phyloP scores from a whole-genome alignment of 53 echinoderm and acorn worm genomes.

The Hippasteria phrygiana region DNA sequence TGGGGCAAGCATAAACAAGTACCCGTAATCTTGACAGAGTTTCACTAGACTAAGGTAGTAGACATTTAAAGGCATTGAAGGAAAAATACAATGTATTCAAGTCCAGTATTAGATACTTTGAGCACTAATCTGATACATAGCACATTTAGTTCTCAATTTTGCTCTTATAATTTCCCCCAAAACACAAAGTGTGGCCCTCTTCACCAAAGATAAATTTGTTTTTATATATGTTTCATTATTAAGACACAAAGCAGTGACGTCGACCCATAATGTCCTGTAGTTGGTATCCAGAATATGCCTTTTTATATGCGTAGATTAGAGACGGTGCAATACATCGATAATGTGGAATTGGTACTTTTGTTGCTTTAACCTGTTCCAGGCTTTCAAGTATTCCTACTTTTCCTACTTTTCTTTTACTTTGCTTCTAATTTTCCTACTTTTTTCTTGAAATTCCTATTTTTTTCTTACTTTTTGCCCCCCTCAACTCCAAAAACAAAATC shows the following conservation, averaged over 20 bases:
- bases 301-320: not conserved
- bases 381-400: too few species aligned
- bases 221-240: slow-evolving; percentile 1
- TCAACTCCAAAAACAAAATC: too few species aligned
- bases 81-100: not conserved
- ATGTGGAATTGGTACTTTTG: not conserved
- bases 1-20: slow-evolving; percentile 25
- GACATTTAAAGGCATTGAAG: not conserved
- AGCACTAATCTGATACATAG: not conserved
- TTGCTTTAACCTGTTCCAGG: too few species aligned
- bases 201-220: not conserved
- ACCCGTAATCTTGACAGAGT: not conserved
- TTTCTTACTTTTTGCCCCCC: too few species aligned
- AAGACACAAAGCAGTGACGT: not conserved
- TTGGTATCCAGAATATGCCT: not conserved
- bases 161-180: not conserved
- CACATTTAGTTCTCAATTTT: not conserved
- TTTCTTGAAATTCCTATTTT: too few species aligned
- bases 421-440: too few species aligned
- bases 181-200: slow-evolving; percentile 1
- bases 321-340: not conserved
- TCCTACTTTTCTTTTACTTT: too few species aligned
- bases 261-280: not conserved
- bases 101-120: not conserved
- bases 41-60: not conserved